Base-by-base conservation (phyloP, 2,113 vertebrate species). In the Stigmatopora nigra region DNA sequence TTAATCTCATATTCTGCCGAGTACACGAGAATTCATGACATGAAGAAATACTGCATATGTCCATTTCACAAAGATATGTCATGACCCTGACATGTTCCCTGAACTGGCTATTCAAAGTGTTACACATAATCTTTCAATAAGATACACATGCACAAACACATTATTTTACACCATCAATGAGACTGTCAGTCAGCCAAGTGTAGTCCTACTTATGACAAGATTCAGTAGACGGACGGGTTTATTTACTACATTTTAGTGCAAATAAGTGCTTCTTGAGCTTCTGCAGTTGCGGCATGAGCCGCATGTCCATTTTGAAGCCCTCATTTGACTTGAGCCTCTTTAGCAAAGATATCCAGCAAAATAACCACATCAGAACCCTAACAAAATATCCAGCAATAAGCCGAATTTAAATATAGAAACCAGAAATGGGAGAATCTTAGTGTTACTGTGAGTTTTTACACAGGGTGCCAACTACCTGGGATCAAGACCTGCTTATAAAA, bases 61-160 rank as follows among this genome's bases (percentile, higher is more conserved):
- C 1, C 41, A 65, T 65, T 63, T 69, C 70, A 44, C 64, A 53
- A 53, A 62, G 41, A 31, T n/a, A n/a, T 7, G 25, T 66, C 48
- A 36, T 68, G 44, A 65, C 14, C 13, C 65, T 49, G 22, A 64
- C 35, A 61, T 69, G 59, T 49, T 53, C 65, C 57, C 46, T 15
- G 38, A 41, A 64, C 72, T 73, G 75, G 41, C 2, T 46, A 79
- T 76, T 72, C 74, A 78, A 62, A 78, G 67, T 66, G 31, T 71
- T 73, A 65, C 51, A 65, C 62, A 57, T 71, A 61, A 70, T 62
- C 55, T 60, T 22, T 1, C 47, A 55, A 63, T 70, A 48, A 65
- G 69, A 75, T 52, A 56, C 25, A 66, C 22, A 65, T 46, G 60
- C 49, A 55, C 45, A 48, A 16, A 14, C 15, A 36, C 45, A 62